Evolutionary conservation across 2,113 vertebrate species (phyloP).

Genomic region (Pogona vitticeps): DNA sequence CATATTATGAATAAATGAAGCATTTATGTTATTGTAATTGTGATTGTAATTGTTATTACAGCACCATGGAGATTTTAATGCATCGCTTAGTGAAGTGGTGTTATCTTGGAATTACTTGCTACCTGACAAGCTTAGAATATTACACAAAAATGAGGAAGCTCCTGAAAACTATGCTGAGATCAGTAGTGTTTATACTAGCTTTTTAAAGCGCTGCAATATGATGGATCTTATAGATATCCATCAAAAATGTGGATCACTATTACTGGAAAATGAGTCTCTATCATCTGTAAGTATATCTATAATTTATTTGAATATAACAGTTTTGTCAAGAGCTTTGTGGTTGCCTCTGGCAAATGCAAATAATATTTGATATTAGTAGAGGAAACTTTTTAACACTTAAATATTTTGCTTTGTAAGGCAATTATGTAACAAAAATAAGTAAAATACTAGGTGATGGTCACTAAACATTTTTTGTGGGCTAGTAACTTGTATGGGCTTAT

Average conservation of each 20-base stretch:
- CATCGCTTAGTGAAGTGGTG: conserved; percentile 88
- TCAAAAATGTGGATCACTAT: conserved; percentile 76
- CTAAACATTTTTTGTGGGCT: conserved; percentile 8
- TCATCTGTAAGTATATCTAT: conserved; percentile 81
- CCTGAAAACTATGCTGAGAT: conserved; percentile 83
- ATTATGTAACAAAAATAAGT: neutral
- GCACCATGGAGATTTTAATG: conserved; percentile 84
- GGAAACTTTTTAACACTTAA: neutral
- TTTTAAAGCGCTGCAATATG: conserved; percentile 86
- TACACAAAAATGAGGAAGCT: conserved; percentile 63
- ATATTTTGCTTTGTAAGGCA: neutral
- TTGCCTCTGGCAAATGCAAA: neutral
- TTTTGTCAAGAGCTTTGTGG: neutral
- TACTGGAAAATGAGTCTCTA: conserved; percentile 75
- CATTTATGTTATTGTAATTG: conserved; percentile 2
- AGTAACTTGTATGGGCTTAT: conserved; percentile 7
- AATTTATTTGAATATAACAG: conserved; percentile 23
- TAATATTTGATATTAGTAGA: neutral
- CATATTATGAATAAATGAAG: neutral
- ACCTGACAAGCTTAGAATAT: conserved; percentile 85
- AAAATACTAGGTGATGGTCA: neutral
- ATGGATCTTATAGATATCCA: conserved; percentile 90
- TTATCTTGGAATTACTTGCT: conserved; percentile 89
- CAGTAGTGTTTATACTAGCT: conserved; percentile 81
- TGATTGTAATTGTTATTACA: conserved; percentile 54